Percentiles rank a stretch among this genome's conserved stretches.
Evolutionary conservation across 1,140 invertebrate species (phyloP).

Genomic region (Psilanteris sp.): DNA sequence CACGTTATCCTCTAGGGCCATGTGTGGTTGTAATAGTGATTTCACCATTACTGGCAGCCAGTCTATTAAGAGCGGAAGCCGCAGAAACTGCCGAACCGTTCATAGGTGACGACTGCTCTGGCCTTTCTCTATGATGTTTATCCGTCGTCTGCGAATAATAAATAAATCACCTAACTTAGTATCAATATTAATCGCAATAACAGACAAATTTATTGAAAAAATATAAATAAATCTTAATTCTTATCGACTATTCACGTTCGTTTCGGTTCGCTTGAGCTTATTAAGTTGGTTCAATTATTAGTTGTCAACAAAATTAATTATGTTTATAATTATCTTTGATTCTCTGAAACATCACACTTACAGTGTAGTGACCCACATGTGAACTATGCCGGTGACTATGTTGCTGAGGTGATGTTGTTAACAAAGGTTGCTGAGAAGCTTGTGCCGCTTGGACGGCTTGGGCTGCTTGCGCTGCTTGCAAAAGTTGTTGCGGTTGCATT

Average conservation of each 20-base stretch:
- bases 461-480: slow-evolving; percentile 76
- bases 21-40: slow-evolving; percentile 88
- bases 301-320: too few relatives aligned
- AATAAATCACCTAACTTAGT: too few relatives aligned
- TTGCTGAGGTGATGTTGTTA: slow-evolving; percentile 78
- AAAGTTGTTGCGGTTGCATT: slow-evolving; percentile 82
- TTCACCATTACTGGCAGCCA: slow-evolving; percentile 87
- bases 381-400: slow-evolving; percentile 76
- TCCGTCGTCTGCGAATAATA: slow-evolving; percentile 71
- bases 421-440: slow-evolving; percentile 78
- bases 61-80: slow-evolving; percentile 82
- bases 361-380: slow-evolving; percentile 78
- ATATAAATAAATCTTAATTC: too few relatives aligned
- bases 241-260: too few relatives aligned
- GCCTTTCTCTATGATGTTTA: slow-evolving; percentile 77
- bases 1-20: slow-evolving; percentile 77
- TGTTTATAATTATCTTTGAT: too few relatives aligned
- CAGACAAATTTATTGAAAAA: too few relatives aligned
- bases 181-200: too few relatives aligned
- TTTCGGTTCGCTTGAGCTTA: too few relatives aligned
- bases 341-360: too few relatives aligned
- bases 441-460: slow-evolving; percentile 73
- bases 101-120: slow-evolving; percentile 77
- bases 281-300: too few relatives aligned
- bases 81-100: slow-evolving; percentile 78